Percentiles rank a stretch among this genome's conserved stretches.
These are phyloP conservation scores for Chromobotia macracanthus DNA, from an alignment of 2,797 vertebrate genomes.

Conservation along the genomic window DNA sequence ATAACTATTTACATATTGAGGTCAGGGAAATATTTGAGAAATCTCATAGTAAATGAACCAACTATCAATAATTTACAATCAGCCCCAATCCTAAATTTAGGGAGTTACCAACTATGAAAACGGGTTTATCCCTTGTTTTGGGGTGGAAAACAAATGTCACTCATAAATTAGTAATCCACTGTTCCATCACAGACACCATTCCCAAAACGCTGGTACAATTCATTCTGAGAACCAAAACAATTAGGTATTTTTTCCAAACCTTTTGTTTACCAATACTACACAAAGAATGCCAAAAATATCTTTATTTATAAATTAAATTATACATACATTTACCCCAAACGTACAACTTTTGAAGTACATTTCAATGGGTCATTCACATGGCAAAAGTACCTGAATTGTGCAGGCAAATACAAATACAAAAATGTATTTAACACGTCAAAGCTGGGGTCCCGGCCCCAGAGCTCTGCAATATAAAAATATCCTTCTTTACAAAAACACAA, in stretches of 20 bases:
- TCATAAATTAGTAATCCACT: slow-evolving; percentile 30
- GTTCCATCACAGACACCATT: background rate
- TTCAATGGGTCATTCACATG: slow-evolving; percentile 61
- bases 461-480: slow-evolving; percentile 83
- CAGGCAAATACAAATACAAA: slow-evolving; percentile 95
- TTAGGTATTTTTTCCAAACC: slow-evolving; percentile 25
- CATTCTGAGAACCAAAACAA: slow-evolving; percentile 30
- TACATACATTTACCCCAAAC: slow-evolving; percentile 76
- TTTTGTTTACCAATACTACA: slow-evolving; percentile 83
- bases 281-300: slow-evolving; percentile 97
- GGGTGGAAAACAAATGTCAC: background rate
- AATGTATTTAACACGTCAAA: slow-evolving; percentile 91
- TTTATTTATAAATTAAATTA: slow-evolving; percentile 97
- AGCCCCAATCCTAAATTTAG: slow-evolving; percentile 15
- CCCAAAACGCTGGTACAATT: slow-evolving; percentile 32
- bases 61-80: slow-evolving; percentile 43
- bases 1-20: slow-evolving; percentile 55
- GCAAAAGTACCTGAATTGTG: slow-evolving; percentile 86
- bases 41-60: slow-evolving; percentile 18
- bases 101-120: slow-evolving; percentile 11
- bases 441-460: slow-evolving; percentile 84
- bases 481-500: slow-evolving; percentile 64
- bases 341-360: slow-evolving; percentile 61
- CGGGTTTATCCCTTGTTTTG: background rate
- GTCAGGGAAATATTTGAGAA: slow-evolving; percentile 22